A percentile compares a stretch with the other conserved stretches of the same genome.
Conservation (phyloP, 2,888 invertebrate species). For the Zygogramma bicolorata region DNA sequence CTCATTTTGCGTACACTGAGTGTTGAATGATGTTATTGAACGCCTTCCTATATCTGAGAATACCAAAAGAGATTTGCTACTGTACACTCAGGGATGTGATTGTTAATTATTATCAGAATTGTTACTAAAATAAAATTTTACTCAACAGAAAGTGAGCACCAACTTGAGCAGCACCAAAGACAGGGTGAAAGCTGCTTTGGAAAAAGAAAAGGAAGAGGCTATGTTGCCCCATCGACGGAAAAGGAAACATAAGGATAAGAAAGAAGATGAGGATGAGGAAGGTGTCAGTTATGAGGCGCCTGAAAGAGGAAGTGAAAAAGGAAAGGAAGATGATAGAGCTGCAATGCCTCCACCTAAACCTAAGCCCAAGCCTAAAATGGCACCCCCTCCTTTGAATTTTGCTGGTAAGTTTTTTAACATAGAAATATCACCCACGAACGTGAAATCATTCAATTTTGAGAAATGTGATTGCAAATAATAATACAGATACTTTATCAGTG, state of each 20-base stretch:
- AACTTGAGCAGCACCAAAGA: conserved; percentile 76
- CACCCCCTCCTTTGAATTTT: conserved; percentile 82
- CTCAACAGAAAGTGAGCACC: conserved; percentile 62
- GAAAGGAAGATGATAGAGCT: conserved; percentile 57
- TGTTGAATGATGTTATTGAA: too few species aligned
- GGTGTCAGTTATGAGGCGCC: conserved; percentile 53
- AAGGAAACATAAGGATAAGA: conserved; percentile 64
- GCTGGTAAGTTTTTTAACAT: too few species aligned
- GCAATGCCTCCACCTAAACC: conserved; percentile 67
- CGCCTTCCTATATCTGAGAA: too few species aligned
- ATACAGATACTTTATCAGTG: too few species aligned
- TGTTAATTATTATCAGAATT: too few species aligned
- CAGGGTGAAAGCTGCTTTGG: conserved; percentile 81
- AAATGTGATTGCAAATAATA: too few species aligned
- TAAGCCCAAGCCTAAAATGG: conserved; percentile 75
- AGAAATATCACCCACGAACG: too few species aligned
- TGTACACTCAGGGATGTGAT: too few species aligned
- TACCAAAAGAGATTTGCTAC: too few species aligned
- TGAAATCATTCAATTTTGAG: too few species aligned
- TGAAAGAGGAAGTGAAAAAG: conserved; percentile 55
- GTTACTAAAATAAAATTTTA: neutral
- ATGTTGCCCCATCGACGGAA: conserved; percentile 76
- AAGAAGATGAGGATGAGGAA: conserved; percentile 55
- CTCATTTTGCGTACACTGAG: too few species aligned
- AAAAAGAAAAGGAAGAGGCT: conserved; percentile 79